Evolutionary conservation across 2,113 vertebrate species (phyloP).

Genomic region (Brachypteracias leptosomus): DNA sequence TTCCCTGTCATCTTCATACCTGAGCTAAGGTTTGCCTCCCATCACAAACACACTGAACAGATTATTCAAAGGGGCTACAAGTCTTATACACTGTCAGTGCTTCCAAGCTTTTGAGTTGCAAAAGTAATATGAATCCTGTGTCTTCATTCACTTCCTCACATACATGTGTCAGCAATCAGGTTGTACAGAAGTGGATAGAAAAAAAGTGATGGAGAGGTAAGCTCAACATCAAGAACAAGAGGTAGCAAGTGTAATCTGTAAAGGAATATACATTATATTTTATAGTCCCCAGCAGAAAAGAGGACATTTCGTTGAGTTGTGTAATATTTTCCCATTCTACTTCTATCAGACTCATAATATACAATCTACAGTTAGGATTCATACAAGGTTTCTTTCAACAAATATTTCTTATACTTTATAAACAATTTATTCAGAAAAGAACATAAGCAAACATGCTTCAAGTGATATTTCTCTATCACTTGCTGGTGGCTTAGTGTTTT

Average conservation of each 20-base stretch:
- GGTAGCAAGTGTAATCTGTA: background rate
- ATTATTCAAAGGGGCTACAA: background rate
- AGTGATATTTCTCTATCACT: background rate
- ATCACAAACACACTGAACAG: background rate
- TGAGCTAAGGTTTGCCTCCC: background rate
- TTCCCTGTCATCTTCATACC: background rate
- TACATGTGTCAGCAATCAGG: background rate
- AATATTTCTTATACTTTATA: background rate
- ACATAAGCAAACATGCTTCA: background rate
- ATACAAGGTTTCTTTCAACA: background rate
- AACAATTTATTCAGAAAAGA: background rate
- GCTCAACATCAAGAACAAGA: background rate
- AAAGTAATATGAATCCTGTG: background rate
- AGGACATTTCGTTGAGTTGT: background rate
- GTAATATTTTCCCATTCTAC: background rate
- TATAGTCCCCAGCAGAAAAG: background rate
- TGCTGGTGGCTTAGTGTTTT: background rate
- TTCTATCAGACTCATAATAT: background rate
- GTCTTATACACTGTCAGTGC: background rate
- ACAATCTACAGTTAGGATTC: background rate
- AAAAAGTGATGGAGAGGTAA: background rate
- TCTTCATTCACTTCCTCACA: fast-evolving
- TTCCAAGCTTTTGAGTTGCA: background rate
- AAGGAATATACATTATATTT: background rate
- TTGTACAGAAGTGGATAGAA: background rate